Evolutionary conservation across 1,140 invertebrate species (phyloP).

Genomic region (Aricia agestis): DNA sequence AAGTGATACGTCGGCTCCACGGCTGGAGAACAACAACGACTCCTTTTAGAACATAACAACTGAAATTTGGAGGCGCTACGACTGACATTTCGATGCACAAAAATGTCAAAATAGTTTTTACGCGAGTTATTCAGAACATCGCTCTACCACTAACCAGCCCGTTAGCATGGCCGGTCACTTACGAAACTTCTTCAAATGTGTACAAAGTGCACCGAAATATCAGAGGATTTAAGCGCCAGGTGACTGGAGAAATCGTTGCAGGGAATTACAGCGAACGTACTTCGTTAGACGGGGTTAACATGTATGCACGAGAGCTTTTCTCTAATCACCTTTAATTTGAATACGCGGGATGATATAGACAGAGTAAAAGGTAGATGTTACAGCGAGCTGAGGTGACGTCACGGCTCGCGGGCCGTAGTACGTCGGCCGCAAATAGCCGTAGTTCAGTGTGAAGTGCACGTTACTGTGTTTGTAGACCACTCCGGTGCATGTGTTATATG

Average conservation of each 20-base stretch:
- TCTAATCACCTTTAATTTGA: background rate
- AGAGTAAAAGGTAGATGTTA: too few species aligned
- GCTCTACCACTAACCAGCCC: background rate
- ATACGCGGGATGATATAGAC: background rate
- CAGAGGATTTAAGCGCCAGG: background rate
- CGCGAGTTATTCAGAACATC: too few species aligned
- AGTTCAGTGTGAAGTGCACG: slow-evolving; percentile 36
- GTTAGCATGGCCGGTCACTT: background rate
- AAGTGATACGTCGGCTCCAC: slow-evolving; percentile 87
- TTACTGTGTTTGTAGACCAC: slow-evolving; percentile 35
- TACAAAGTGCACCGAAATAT: background rate
- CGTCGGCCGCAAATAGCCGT: slow-evolving; percentile 21
- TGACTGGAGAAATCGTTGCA: background rate
- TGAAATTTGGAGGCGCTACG: slow-evolving; percentile 17
- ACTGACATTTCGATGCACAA: slow-evolving; percentile 12
- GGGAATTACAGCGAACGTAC: background rate
- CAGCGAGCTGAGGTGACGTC: background rate
- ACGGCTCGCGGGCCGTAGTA: background rate
- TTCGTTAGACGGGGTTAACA: background rate
- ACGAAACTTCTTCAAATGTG: background rate
- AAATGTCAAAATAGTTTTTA: too few species aligned
- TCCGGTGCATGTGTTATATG: slow-evolving; percentile 33
- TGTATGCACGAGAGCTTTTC: background rate
- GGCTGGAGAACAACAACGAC: slow-evolving; percentile 44
- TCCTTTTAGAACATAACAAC: slow-evolving; percentile 20